Percentiles rank a stretch among this genome's conserved stretches.
phyloP scores from a whole-genome alignment of 1,140 invertebrate species.

The Helicoverpa zea region DNA sequence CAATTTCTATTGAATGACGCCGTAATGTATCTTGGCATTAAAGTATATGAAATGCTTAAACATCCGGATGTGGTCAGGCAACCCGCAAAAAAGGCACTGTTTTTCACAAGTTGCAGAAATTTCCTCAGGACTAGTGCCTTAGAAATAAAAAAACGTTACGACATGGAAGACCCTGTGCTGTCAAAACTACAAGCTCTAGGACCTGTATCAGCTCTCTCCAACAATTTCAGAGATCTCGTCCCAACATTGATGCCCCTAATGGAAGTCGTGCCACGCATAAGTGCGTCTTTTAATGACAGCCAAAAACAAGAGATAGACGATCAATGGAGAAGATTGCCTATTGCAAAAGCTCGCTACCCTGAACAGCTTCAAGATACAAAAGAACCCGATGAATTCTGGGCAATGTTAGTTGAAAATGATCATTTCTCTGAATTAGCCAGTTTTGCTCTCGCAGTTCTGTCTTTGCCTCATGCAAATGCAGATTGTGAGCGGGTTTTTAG shows the following conservation, averaged over 20 bases:
- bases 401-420: not conserved
- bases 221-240: not conserved
- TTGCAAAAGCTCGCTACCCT: not conserved
- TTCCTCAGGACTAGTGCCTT: not conserved
- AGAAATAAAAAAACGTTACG: slow-evolving; percentile 3
- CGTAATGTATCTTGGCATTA: not conserved
- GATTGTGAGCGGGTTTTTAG: slow-evolving; percentile 45
- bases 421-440: not conserved
- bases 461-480: slow-evolving; percentile 39
- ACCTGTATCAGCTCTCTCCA: slow-evolving; percentile 1
- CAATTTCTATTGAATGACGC: not conserved
- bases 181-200: slow-evolving; percentile 6
- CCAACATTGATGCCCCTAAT: slow-evolving; percentile 8
- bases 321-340: not conserved
- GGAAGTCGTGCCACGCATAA: not conserved
- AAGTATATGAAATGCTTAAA: not conserved
- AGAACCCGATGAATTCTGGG: not conserved
- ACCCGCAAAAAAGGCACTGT: no score
- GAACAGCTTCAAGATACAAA: not conserved
- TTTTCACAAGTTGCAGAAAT: no score
- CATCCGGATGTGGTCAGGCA: not conserved
- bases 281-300: not conserved
- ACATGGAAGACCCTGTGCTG: slow-evolving; percentile 12
- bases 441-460: not conserved
- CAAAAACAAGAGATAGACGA: not conserved